A percentile compares a stretch with the other conserved stretches of the same genome.
phyloP scores from a whole-genome alignment of 2,113 vertebrate species.

The Saccopteryx leptura region DNA sequence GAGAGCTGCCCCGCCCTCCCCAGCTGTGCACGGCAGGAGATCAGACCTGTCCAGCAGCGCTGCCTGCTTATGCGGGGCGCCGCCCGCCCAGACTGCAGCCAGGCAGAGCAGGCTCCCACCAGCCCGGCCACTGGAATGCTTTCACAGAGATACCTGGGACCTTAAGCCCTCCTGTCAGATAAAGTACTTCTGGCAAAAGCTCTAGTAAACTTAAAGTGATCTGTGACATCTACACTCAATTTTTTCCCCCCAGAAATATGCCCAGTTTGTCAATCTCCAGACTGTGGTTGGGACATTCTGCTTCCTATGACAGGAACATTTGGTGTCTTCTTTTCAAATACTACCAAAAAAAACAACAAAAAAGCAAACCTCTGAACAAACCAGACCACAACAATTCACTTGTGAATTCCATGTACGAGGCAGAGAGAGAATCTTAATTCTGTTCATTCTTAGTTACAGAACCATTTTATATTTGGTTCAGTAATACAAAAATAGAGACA shows the following conservation, averaged over 20 bases:
- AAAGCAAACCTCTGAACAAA: not conserved
- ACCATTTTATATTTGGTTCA: slow-evolving; percentile 43
- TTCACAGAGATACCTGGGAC: no score
- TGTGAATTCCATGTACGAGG: slow-evolving; percentile 29
- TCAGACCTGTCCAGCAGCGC: no score
- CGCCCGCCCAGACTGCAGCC: no score
- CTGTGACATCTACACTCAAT: no score
- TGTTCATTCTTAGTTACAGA: slow-evolving; percentile 61
- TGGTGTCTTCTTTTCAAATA: slow-evolving; percentile 50
- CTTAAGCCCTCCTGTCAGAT: not conserved
- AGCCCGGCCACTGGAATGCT: no score
- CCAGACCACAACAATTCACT: slow-evolving; percentile 13
- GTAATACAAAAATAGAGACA: slow-evolving; percentile 43
- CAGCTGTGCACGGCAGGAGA: no score
- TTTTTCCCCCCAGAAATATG: not conserved
- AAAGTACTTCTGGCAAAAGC: slow-evolving; percentile 63
- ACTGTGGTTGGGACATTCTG: slow-evolving; percentile 32
- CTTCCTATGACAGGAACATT: slow-evolving; percentile 7
- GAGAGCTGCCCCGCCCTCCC: no score
- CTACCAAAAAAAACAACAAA: not conserved
- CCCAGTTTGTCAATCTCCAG: slow-evolving; percentile 42
- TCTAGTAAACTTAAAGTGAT: slow-evolving; percentile 11
- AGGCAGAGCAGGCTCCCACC: no score
- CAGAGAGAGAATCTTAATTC: slow-evolving; percentile 30
- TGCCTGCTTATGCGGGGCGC: no score